Evolutionary conservation across 2,888 invertebrate species (phyloP), one percentile per base, ranked within the genome.

Genomic region (Fragum fragum): DNA sequence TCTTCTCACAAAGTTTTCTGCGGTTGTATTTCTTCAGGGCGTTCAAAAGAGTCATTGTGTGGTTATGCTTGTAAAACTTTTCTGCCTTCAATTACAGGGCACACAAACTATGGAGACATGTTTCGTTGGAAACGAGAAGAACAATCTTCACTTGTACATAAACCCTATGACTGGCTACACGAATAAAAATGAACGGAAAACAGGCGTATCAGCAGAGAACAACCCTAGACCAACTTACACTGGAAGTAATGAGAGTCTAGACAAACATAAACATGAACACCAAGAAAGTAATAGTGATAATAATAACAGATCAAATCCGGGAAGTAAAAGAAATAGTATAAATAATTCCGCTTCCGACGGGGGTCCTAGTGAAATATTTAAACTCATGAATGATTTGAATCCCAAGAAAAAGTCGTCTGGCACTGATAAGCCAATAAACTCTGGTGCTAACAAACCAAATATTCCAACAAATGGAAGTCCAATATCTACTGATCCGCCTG

Each of bases 61-160:
- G n/a, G n/a, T n/a, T n/a, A n/a, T n/a, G n/a, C n/a, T n/a, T n/a
- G n/a, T n/a, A n/a, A n/a, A n/a, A n/a, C n/a, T n/a, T n/a, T n/a
- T 36, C 32, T 47, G 5, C 11, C 32, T 71, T 57, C 36, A n/a
- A 7, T 83, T 83, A 23, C 77, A 86, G 86, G 81, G 77, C 28
- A 81, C 75, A 2, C 86, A 86, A 53, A 86, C 86, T 1, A 79
- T 72, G 6, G 86, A 86, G 75, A 81, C 86, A 6, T 83, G 86
- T 66, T 86, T 86, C 53, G 57, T 83, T 47, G 68, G 61, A 6
- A 36, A 63, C 21, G 79, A 77, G 21, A 83, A 81, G 16, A 47
- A 76, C 18, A 81, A 79, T 23, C 63, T 86, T n/a, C 81, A 83
- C 72, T 61, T 86, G 32, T 83, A 86, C 72, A 79, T 86, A 3